Base-by-base conservation (phyloP, 2,113 vertebrate genomes). In the Tetrao urogallus region DNA sequence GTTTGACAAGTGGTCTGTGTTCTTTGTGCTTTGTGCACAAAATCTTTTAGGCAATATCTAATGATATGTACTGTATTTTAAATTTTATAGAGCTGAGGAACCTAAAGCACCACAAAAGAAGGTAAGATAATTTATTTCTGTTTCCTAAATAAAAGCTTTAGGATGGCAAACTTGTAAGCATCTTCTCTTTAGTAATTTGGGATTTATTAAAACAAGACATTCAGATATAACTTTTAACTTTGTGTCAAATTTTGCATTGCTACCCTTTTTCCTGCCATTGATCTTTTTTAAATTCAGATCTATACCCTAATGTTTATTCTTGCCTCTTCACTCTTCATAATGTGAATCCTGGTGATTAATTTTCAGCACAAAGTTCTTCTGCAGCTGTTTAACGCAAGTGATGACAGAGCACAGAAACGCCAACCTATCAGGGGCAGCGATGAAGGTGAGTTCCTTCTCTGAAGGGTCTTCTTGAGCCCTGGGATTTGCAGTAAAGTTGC, bases 281-380 rank as follows among this genome's bases (percentile, higher is more conserved):
- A 18, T 36, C 6, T 40, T 0, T 10, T 10, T 86, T 56, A 38
- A 91, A 82, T 76, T 78, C 50, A 60, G 25, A 3, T 86, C 60
- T 79, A 22, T 11, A 1, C 6, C 14, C 11, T 32, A 16, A 30
- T 56, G 13, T 67, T 93, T 87, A 32, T 76, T 86, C 61, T 45
- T 82, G 28, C 36, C n/a, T n/a, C n/a, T n/a, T n/a, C n/a, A n/a
- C n/a, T n/a, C n/a, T n/a, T n/a, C 54, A 67, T 83, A 11, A 75
- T 50, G 11, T 38, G 60, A 76, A 28, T 74, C 66, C 50, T 30
- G 27, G 10, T 84, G 47, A 21, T 95, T 94, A 11, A 70, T 88
- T 91, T 94, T 94, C 96, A 99, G 99, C 99, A 99, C 98, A 99
- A 99, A 98, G 98, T 99, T 91, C 98, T 99, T 42, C 93, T 99